Conservation (phyloP, 2,113 vertebrate genomes). For the Plectropomus leopardus region DNA sequence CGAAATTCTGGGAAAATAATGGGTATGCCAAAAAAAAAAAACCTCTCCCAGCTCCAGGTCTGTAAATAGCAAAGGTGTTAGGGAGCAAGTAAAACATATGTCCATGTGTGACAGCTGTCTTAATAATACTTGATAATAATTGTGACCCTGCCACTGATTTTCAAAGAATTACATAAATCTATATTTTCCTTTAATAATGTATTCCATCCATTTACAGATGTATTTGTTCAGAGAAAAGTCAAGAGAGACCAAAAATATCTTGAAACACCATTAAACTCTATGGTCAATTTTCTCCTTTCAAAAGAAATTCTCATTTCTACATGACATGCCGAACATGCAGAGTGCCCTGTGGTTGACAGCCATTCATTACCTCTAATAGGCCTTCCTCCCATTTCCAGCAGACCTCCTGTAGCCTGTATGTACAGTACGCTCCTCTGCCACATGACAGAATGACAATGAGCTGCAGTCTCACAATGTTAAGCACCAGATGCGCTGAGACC, state of each 20-base stretch:
- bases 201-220: background rate
- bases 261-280: background rate
- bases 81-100: conserved; percentile 19
- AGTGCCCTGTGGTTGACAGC: conserved; percentile 73
- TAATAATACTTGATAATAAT: conserved; percentile 41
- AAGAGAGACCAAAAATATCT: background rate
- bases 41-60: background rate
- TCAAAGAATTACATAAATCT: background rate
- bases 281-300: conserved; percentile 56
- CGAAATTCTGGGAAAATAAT: conserved; percentile 64
- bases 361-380: conserved; percentile 81
- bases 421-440: conserved; percentile 51
- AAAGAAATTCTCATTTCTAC: conserved; percentile 54
- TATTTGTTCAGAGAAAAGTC: background rate
- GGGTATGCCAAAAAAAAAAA: conserved; percentile 19
- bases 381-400: conserved; percentile 68
- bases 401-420: conserved; percentile 67
- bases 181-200: background rate
- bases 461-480: conserved; percentile 74
- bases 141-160: conserved; percentile 1
- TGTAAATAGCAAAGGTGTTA: conserved; percentile 41
- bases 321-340: conserved; percentile 64
- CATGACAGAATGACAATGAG: conserved; percentile 75
- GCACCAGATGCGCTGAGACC: conserved; percentile 73
- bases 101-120: conserved; percentile 42